Conservation (phyloP, 1,140 invertebrate species). For the Pseudachorutes palmiensis region DNA sequence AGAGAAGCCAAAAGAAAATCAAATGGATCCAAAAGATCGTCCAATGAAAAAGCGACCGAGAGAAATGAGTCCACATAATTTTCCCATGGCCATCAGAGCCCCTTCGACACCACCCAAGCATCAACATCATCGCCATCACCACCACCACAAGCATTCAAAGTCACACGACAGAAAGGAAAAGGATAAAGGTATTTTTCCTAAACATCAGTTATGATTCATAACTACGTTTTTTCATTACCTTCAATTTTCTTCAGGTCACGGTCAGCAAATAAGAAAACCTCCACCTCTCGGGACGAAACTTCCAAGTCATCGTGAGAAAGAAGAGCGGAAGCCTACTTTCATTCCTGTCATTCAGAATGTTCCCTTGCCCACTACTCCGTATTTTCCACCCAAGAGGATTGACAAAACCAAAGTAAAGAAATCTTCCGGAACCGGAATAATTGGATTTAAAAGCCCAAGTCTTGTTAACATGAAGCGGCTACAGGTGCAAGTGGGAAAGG, state of each 20-base stretch:
- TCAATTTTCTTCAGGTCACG: too few relatives aligned
- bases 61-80: background rate
- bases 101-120: slow-evolving; percentile 17
- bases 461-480: slow-evolving; percentile 16
- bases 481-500: slow-evolving; percentile 17
- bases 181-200: slow-evolving; percentile 34
- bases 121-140: slow-evolving; percentile 39
- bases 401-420: slow-evolving; percentile 1
- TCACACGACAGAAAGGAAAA: slow-evolving; percentile 49
- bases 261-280: too few relatives aligned
- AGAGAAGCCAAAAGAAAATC: slow-evolving; percentile 21
- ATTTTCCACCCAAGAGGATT: too few relatives aligned
- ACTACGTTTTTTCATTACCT: too few relatives aligned
- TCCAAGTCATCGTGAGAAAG: background rate
- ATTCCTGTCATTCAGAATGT: too few relatives aligned
- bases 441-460: background rate
- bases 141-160: slow-evolving; percentile 39
- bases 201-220: slow-evolving; percentile 5
- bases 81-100: background rate
- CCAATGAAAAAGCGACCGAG: background rate
- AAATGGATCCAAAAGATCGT: slow-evolving; percentile 7
- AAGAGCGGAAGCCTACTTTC: slow-evolving; percentile 5
- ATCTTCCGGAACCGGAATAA: background rate
- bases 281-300: background rate
- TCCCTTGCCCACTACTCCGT: too few relatives aligned